A percentile compares a stretch with the other conserved stretches of the same genome.
These are phyloP conservation scores for Corythaixoides concolor DNA, from an alignment of 2,113 vertebrate genomes.

Conservation along the genomic window DNA sequence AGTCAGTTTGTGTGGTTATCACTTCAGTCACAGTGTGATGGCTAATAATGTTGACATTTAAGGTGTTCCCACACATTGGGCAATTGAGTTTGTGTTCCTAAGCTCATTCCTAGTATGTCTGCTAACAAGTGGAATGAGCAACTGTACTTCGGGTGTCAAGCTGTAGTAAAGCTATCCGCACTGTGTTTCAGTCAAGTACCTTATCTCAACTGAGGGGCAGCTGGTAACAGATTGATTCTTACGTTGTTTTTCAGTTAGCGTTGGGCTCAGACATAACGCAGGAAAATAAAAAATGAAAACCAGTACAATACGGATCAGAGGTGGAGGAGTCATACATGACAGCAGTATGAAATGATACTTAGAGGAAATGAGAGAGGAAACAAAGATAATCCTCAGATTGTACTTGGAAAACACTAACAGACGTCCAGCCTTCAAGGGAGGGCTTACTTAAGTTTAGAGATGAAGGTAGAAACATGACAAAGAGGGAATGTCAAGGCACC, in stretches of 20 bases:
- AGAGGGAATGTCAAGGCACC: neutral
- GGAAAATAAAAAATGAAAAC: neutral
- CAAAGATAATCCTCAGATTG: neutral
- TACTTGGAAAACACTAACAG: neutral
- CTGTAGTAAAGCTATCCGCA: neutral
- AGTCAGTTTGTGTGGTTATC: neutral
- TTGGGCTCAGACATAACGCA: neutral
- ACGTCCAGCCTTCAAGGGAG: neutral
- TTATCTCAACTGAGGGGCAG: neutral
- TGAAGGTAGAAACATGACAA: neutral
- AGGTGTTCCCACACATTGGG: neutral
- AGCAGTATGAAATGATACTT: neutral
- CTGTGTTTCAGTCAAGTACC: neutral
- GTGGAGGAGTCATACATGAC: neutral
- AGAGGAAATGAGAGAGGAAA: neutral
- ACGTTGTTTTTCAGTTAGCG: neutral
- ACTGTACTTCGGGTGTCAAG: neutral
- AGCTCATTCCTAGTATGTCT: neutral
- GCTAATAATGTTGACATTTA: slow-evolving; percentile 5
- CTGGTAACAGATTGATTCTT: neutral
- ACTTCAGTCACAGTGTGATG: neutral
- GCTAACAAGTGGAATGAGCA: slow-evolving; percentile 5
- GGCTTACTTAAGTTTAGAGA: neutral
- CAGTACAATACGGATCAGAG: neutral
- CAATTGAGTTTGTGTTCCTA: neutral